These are phyloP conservation scores for Semnornis frantzii DNA, from an alignment of 2,113 vertebrate genomes.

Conservation along the genomic window DNA sequence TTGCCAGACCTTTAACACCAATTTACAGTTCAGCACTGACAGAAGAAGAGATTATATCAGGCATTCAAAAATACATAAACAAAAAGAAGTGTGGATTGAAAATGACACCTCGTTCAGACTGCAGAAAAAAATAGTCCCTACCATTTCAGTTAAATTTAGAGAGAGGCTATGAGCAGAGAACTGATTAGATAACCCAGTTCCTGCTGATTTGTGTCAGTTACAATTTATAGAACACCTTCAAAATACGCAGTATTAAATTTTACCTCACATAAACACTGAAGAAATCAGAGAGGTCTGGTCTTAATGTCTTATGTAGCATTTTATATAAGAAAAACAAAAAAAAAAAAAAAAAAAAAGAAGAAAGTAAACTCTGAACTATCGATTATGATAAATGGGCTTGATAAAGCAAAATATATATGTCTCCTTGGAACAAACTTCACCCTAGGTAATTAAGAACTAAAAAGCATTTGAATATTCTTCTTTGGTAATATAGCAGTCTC, in stretches of 20 bases:
- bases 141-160: slow-evolving; percentile 56
- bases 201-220: not conserved
- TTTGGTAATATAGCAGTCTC: not conserved
- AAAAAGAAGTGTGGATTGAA: slow-evolving; percentile 57
- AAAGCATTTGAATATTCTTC: not conserved
- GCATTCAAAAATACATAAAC: slow-evolving; percentile 52
- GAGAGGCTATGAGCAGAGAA: slow-evolving; percentile 12
- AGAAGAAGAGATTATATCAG: slow-evolving; percentile 43
- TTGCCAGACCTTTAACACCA: slow-evolving; percentile 47
- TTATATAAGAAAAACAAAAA: not conserved
- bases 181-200: slow-evolving; percentile 50
- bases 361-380: not conserved
- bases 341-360: not conserved
- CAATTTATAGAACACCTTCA: not conserved
- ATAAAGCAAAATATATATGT: not conserved
- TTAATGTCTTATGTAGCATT: not conserved
- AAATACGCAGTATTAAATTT: not conserved
- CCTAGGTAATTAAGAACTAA: not conserved
- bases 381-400: not conserved
- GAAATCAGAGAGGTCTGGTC: not conserved
- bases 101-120: slow-evolving; percentile 5
- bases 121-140: slow-evolving; percentile 21
- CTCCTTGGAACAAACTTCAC: not conserved
- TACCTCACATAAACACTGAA: not conserved
- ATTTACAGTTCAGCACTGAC: slow-evolving; percentile 13